Percentiles rank a stretch among this genome's conserved stretches.
Evolutionary conservation across 2,888 invertebrate genomes (phyloP).

Genomic region (Dione vanillae): DNA sequence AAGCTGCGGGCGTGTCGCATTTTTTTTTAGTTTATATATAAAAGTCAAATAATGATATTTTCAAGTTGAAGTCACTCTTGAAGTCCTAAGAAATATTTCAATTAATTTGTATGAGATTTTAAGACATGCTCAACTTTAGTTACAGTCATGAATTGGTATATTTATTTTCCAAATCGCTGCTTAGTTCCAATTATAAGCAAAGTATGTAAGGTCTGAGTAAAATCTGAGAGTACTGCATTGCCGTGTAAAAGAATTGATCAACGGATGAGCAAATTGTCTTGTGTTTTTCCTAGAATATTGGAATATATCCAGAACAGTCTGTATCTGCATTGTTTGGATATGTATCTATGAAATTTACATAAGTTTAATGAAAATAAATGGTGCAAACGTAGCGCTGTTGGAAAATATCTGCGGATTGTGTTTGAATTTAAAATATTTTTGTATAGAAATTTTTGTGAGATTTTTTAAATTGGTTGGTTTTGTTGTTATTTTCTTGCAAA

Average conservation of each 20-base stretch:
- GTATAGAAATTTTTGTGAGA: too few species aligned
- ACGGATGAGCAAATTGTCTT: constrained; percentile 37
- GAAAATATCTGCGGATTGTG: too few species aligned
- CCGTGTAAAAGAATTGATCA: constrained; percentile 29
- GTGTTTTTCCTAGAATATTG: constrained; percentile 36
- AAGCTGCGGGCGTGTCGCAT: too few species aligned
- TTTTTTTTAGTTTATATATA: too few species aligned
- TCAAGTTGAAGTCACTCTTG: too few species aligned
- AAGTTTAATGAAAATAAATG: not conserved
- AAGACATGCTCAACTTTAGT: constrained; percentile 24
- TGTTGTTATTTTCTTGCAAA: not conserved
- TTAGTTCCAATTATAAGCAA: not conserved
- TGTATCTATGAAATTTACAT: constrained; percentile 12
- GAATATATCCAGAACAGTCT: constrained; percentile 34
- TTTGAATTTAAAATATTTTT: too few species aligned
- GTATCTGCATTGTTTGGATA: constrained; percentile 24
- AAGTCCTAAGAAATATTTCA: not conserved
- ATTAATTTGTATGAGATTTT: constrained; percentile 18
- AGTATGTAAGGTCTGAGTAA: not conserved
- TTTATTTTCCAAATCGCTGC: constrained; percentile 13
- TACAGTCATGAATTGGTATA: constrained; percentile 34
- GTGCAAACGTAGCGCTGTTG: not conserved
- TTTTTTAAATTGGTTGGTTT: too few species aligned
- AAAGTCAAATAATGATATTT: too few species aligned
- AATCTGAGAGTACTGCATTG: constrained; percentile 35